Percentiles rank a stretch among this genome's conserved stretches.
Evolutionary conservation across 1,140 invertebrate species (phyloP).

Genomic region (Drosophila nikananu): DNA sequence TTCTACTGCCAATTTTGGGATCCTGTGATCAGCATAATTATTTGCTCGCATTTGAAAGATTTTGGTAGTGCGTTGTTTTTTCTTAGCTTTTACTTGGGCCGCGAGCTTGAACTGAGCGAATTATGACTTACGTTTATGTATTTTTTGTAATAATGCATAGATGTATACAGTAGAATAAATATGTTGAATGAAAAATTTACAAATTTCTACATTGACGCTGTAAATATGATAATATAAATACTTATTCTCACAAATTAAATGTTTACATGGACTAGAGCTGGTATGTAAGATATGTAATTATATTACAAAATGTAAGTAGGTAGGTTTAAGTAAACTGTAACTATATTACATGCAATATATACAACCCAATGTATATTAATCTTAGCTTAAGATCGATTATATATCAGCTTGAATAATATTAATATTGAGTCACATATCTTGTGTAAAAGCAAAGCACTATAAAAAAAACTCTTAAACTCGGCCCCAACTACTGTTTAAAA

Average conservation of each 20-base stretch:
- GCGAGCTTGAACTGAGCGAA: slow-evolving; percentile 1
- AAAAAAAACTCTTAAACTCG: background rate
- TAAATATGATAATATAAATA: slow-evolving; percentile 4
- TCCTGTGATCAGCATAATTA: slow-evolving; percentile 3
- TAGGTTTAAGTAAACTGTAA: too few relatives aligned
- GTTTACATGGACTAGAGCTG: background rate
- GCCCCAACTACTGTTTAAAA: background rate
- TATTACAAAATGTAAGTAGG: too few relatives aligned
- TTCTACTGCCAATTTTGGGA: background rate
- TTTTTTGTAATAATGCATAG: slow-evolving; percentile 1
- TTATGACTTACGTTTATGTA: slow-evolving; percentile 8
- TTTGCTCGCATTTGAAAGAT: slow-evolving; percentile 10
- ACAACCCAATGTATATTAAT: too few relatives aligned
- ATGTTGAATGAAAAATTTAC: background rate
- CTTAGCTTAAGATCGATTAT: too few relatives aligned
- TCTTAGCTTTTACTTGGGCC: background rate
- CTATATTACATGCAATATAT: too few relatives aligned
- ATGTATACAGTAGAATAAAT: slow-evolving; percentile 3
- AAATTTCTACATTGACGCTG: background rate
- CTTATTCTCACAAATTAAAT: background rate
- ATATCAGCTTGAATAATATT: background rate
- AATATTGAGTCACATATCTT: too few relatives aligned
- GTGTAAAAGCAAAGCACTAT: background rate
- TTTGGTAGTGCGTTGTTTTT: background rate
- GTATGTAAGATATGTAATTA: too few relatives aligned